phyloP scores from a whole-genome alignment of 2,113 vertebrate species.

The Catharus bicknelli region DNA sequence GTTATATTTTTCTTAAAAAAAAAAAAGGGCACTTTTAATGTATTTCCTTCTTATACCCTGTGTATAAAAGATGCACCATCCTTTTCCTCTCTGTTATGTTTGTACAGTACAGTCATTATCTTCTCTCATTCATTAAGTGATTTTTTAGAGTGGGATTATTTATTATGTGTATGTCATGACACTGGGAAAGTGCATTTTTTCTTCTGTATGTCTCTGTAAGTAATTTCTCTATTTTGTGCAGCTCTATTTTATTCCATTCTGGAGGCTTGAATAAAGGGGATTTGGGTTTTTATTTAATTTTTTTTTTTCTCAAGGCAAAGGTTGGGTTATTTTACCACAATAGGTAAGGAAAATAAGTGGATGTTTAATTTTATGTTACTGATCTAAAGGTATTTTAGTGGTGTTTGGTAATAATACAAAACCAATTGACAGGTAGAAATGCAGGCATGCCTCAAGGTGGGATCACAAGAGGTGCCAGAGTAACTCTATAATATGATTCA shows the following conservation, averaged over 20 bases:
- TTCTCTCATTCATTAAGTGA: background rate
- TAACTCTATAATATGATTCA: background rate
- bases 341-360: background rate
- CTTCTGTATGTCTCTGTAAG: background rate
- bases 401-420: background rate
- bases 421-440: background rate
- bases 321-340: background rate
- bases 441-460: background rate
- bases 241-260: background rate
- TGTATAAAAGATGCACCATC: background rate
- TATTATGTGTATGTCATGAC: background rate
- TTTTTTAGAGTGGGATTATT: background rate
- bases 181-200: background rate
- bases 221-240: background rate
- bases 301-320: background rate
- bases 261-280: background rate
- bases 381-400: background rate
- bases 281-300: background rate
- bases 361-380: background rate
- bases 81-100: background rate
- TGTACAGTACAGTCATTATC: background rate
- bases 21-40: background rate
- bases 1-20: background rate
- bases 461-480: background rate
- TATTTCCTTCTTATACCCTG: background rate